Evolutionary conservation across 1,140 invertebrate species (phyloP), one percentile per base, ranked within the genome.

Genomic region (Cydia pomonella): DNA sequence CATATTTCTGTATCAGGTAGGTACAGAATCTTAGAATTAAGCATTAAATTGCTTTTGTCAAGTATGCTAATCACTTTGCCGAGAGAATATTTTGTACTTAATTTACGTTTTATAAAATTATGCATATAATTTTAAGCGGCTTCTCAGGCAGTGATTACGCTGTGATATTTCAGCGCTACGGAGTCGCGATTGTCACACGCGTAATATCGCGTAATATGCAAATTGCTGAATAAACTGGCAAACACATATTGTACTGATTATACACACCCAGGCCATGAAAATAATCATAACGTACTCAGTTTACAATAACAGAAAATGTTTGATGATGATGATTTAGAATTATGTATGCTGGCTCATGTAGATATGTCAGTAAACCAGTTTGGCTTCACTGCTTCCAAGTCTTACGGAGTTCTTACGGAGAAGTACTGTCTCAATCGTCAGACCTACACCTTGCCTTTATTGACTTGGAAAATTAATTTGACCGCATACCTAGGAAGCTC

Each of bases 181-280:
- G 18, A 23, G 53, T 23, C 18, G 21, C 53, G 53, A 59, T 10
- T 59, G 21, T 59, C 18, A 59, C 53, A 59, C 21, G 53, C 18
- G 53, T 59, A 59, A 59, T 23, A 59, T 12, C 53, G 53, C 53
- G 47, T n/a, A 59, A 59, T 59, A 59, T 59, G 53, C 53, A 59
- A 59, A 59, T 59, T 59, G 21, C 18, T 59, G 21, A 59, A 59
- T 59, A 59, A 59, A 59, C 53, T 23, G 18, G 53, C 18, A 59
- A 59, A 59, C 53, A 59, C 10, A 59, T 59, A 59, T 23, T 59
- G 53, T 23, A 59, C 18, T 59, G n/a, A 23, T 23, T 59, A 23
- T 21, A 10, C 21, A n/a, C 50, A 53, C 50, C 44, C 12, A 3
- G 12, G 5, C 18, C n/a, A 23, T 59, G 21, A 59, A 23, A 59